phyloP scores from a whole-genome alignment of 2,888 invertebrate species.

The Formica aserva region DNA sequence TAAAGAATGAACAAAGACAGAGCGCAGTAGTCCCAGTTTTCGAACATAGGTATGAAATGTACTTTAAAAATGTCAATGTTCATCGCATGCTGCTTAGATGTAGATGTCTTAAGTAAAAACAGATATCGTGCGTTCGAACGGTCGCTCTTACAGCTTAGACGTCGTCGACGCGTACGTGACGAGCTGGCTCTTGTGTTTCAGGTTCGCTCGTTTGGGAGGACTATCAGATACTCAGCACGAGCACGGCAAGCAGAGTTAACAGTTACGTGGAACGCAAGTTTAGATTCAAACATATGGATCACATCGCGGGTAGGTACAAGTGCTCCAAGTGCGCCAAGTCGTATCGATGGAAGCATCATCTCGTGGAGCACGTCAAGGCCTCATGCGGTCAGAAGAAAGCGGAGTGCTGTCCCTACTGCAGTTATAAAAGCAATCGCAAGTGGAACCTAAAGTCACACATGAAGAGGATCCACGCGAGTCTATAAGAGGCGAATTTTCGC shows the following conservation, averaged over 20 bases:
- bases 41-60: conserved; percentile 23
- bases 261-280: conserved; percentile 44
- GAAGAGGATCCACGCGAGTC: conserved; percentile 84
- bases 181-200: conserved; percentile 75
- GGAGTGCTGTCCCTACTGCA: conserved; percentile 81
- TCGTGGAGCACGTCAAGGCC: conserved; percentile 79
- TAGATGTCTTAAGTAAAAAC: conserved; percentile 38
- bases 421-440: conserved; percentile 90
- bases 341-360: conserved; percentile 79
- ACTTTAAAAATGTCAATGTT: conserved; percentile 30
- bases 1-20: background rate
- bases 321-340: conserved; percentile 77
- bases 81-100: conserved; percentile 40
- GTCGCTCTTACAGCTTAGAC: background rate
- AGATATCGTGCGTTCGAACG: background rate
- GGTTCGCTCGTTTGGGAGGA: conserved; percentile 75
- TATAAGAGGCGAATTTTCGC: background rate
- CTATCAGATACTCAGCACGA: conserved; percentile 63
- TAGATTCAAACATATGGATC: conserved; percentile 28
- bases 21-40: background rate
- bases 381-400: conserved; percentile 80
- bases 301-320: conserved; percentile 61
- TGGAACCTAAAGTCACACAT: conserved; percentile 92
- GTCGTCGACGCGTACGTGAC: conserved; percentile 54
- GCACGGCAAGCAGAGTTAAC: background rate